These are phyloP conservation scores for Orthosia gothica DNA, from an alignment of 2,888 invertebrate species.

Conservation along the genomic window DNA sequence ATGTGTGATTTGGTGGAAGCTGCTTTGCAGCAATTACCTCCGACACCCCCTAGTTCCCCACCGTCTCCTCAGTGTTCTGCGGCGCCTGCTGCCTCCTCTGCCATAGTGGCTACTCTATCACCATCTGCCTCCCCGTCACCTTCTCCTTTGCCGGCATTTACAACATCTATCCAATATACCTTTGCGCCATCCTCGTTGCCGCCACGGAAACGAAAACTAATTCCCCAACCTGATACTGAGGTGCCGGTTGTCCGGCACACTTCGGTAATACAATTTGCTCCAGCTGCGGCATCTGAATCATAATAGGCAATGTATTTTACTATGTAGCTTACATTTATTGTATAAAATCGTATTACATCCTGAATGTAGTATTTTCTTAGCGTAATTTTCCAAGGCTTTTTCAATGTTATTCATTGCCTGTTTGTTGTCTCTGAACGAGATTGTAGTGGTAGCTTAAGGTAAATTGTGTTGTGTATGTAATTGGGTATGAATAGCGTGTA, in stretches of 20 bases:
- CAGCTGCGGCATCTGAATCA: conserved; percentile 92
- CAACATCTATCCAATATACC: conserved; percentile 77
- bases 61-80: conserved; percentile 88
- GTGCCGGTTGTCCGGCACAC: conserved; percentile 87
- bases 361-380: conserved; percentile 52
- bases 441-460: conserved; percentile 61
- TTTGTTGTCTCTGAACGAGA: conserved; percentile 69
- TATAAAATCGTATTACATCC: conserved; percentile 43
- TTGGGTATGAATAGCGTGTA: conserved; percentile 44
- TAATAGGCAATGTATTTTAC: conserved; percentile 67
- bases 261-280: conserved; percentile 97
- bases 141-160: conserved; percentile 80
- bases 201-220: conserved; percentile 95
- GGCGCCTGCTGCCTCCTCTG: conserved; percentile 76
- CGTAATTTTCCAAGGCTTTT: conserved; percentile 72
- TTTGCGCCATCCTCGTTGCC: conserved; percentile 86
- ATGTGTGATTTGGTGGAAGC: conserved; percentile 88
- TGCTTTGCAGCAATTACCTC: conserved; percentile 89
- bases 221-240: conserved; percentile 92
- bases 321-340: conserved; percentile 28
- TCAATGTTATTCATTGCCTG: conserved; percentile 72
- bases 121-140: conserved; percentile 82
- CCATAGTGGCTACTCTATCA: conserved; percentile 77
- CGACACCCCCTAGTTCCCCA: conserved; percentile 92
- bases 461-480: conserved; percentile 41